phyloP scores from a whole-genome alignment of 2,113 vertebrate species.

The Beaufortia kweichowensis region DNA sequence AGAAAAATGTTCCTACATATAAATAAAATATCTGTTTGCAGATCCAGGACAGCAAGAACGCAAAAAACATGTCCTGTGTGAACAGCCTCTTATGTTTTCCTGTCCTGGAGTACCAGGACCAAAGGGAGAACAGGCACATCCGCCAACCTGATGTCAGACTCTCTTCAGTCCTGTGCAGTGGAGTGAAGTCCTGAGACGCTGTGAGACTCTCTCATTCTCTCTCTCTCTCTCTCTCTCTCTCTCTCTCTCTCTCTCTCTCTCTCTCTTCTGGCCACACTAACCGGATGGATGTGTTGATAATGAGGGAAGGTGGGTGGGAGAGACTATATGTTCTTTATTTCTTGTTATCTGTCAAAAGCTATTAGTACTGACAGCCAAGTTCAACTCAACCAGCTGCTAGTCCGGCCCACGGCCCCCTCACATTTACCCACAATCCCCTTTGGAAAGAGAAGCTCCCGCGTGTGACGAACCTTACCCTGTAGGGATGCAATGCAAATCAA shows the following conservation, averaged over 20 bases:
- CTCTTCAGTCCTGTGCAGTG: conserved; percentile 57
- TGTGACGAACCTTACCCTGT: conserved; percentile 54
- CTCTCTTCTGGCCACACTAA: conserved; percentile 61
- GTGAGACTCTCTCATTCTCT: conserved; percentile 59
- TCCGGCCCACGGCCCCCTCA: background rate
- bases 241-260: conserved; percentile 49
- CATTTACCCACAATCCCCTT: conserved; percentile 23
- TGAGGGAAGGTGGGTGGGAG: conserved; percentile 56
- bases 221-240: background rate
- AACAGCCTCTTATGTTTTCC: background rate
- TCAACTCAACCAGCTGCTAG: background rate
- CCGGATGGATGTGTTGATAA: conserved; percentile 66
- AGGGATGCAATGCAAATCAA: conserved; percentile 49
- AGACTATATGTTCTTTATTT: conserved; percentile 48
- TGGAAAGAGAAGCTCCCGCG: conserved; percentile 45
- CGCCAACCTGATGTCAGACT: conserved; percentile 30
- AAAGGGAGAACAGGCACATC: conserved; percentile 27
- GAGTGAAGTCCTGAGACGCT: conserved; percentile 74
- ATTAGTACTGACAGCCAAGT: conserved; percentile 52
- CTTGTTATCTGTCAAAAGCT: conserved; percentile 58
- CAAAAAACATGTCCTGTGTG: background rate
- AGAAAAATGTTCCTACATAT: no score
- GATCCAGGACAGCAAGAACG: no score
- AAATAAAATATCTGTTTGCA: no score
- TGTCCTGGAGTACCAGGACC: conserved; percentile 18